A percentile compares a stretch with the other conserved stretches of the same genome.
phyloP scores from a whole-genome alignment of 37 sponge, comb jelly and placozoan genomes.

The Cladorhizidae sp. region DNA sequence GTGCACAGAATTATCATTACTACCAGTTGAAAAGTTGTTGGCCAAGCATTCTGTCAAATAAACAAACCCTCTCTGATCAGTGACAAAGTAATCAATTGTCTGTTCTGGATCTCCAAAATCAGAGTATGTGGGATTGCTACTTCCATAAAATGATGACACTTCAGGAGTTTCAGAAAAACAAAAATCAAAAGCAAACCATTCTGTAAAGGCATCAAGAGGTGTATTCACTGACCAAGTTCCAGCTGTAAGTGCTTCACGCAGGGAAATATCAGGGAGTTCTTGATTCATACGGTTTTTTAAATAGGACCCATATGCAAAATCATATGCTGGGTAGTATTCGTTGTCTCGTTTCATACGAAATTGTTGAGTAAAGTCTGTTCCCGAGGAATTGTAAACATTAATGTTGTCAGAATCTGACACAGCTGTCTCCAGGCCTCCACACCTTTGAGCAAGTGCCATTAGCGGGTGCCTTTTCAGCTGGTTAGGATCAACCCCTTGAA shows the following conservation, averaged over 20 bases:
- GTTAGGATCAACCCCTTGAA: not conserved
- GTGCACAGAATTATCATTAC: conserved; percentile 21
- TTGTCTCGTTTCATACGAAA: not conserved
- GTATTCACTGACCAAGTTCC: conserved; percentile 1
- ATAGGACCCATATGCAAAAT: no score
- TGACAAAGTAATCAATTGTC: conserved; percentile 18
- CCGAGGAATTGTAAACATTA: not conserved
- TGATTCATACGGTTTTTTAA: not conserved
- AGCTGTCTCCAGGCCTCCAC: not conserved
- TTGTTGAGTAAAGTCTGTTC: not conserved
- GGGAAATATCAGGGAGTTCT: conserved; percentile 12
- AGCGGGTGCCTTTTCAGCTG: not conserved
- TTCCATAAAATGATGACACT: not conserved
- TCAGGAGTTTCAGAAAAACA: conserved; percentile 4
- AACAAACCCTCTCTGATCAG: conserved; percentile 26
- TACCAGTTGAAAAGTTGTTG: not conserved
- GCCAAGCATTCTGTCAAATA: conserved; percentile 17
- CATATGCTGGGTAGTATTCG: not conserved
- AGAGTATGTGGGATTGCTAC: not conserved
- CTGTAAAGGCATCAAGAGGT: conserved; percentile 1
- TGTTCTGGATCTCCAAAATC: conserved; percentile 20
- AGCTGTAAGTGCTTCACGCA: conserved; percentile 9
- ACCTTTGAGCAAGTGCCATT: not conserved
- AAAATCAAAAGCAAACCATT: conserved; percentile 32
- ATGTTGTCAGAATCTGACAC: no score